Evolutionary conservation across 1,140 invertebrate genomes (phyloP), one percentile per base, ranked within the genome.

Genomic region (Panagrolaimus sp.): DNA sequence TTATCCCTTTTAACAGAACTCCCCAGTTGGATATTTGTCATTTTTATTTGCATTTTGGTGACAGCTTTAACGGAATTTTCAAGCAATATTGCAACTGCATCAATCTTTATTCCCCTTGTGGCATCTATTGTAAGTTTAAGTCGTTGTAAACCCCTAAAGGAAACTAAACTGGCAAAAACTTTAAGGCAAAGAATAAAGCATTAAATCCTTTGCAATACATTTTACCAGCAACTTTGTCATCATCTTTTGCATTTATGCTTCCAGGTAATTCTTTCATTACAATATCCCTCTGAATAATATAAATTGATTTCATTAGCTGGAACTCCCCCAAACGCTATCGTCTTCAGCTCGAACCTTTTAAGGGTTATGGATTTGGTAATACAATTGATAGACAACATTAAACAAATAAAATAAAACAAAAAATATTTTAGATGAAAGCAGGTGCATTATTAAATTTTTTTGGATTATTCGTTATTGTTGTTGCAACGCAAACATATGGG

Each of bases 311-410:
- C 7, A 38, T 7, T 4, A 7, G 91, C 93, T 1, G 88, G 89
- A 21, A 90, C 90, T 1, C 92, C 93, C 5, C 93, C 93, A n/a
- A 96, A 96, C 84, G 93, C 94, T 0, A 91, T 97, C 65, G 92
- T 92, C 0, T 91, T 91, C 55, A 89, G 83, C 1, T 78, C 78
- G 48, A 85, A 85, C 21, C 73, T 82, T 46, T 64, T 87, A 1
- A 78, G 74, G 63, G 78, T 86, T 0, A 65, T 72, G 15, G 85
- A 86, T 43, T 86, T 86, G 75, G 24, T 52, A 21, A 52, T 21
- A 26, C 17, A 52, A 3, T 14, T 47, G 14, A 52, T 8, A 52
- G 17, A 52, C 17, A 26, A 3, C 7, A 8, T 17, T 2, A 21
- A 52, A 52, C 48, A 52, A 52, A 52, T 21, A 52, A 21, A 52